A percentile compares a stretch with the other conserved stretches of the same genome.
Conservation (phyloP, 1,140 invertebrate species). For the Zaprionus camerounensis region DNA sequence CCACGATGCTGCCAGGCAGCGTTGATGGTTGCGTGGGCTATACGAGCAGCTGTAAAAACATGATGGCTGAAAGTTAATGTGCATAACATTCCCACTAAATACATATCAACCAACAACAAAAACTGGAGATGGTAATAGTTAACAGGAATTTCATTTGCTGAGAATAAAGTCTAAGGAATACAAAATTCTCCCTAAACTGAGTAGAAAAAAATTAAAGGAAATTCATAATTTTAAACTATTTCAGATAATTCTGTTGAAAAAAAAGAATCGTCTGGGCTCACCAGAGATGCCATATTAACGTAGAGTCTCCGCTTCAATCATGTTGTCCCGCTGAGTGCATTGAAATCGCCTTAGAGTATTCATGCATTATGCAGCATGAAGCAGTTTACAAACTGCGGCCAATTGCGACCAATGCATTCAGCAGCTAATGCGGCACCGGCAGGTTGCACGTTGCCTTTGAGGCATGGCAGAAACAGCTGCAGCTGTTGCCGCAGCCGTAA, state of each 20-base stretch:
- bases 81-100: conserved; percentile 28
- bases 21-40: background rate
- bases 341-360: conserved; percentile 13
- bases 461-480: background rate
- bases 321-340: conserved; percentile 15
- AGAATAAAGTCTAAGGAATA: too few relatives aligned
- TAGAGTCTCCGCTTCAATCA: background rate
- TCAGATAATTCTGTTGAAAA: too few relatives aligned
- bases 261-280: too few relatives aligned
- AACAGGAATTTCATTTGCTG: conserved; percentile 8
- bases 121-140: background rate
- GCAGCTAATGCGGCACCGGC: conserved; percentile 9
- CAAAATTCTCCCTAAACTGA: too few relatives aligned
- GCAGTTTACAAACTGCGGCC: conserved; percentile 36
- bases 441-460: conserved; percentile 25
- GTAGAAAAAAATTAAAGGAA: too few relatives aligned
- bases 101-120: background rate
- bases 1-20: conserved; percentile 13
- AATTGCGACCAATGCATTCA: conserved; percentile 17
- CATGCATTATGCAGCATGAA: conserved; percentile 33
- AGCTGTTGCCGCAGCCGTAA: conserved; percentile 3
- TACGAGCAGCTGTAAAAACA: conserved; percentile 49
- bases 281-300: background rate
- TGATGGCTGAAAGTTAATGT: conserved; percentile 39
- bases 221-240: too few relatives aligned